Percentiles rank a stretch among this genome's conserved stretches.
phyloP scores from a whole-genome alignment of 2,888 invertebrate genomes.

The Scaptomyza tumidula region DNA sequence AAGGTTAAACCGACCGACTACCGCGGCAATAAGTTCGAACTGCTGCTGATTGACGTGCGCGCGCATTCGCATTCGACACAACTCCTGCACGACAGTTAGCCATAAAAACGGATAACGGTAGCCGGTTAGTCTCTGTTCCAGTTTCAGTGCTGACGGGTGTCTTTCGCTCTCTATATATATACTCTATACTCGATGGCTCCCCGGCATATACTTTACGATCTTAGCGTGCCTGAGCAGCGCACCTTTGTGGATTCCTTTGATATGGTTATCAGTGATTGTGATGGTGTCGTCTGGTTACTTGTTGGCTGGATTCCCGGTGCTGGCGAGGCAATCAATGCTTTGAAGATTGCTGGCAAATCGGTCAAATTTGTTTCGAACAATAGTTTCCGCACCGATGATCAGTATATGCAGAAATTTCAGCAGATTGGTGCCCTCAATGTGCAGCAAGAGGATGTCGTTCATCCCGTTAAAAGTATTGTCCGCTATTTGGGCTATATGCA shows the following conservation, averaged over 20 bases:
- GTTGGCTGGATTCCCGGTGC: slow-evolving; percentile 82
- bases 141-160: slow-evolving; percentile 16
- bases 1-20: slow-evolving; percentile 61
- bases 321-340: slow-evolving; percentile 79
- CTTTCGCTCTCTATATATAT: background rate
- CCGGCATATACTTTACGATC: slow-evolving; percentile 70
- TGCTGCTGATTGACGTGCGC: slow-evolving; percentile 55
- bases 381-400: slow-evolving; percentile 77
- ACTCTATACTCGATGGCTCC: slow-evolving; percentile 38
- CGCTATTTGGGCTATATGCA: slow-evolving; percentile 84
- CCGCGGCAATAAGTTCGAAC: slow-evolving; percentile 32
- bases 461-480: slow-evolving; percentile 84
- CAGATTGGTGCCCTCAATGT: slow-evolving; percentile 64
- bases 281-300: slow-evolving; percentile 86
- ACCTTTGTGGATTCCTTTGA: slow-evolving; percentile 85
- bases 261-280: slow-evolving; percentile 86
- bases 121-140: slow-evolving; percentile 20
- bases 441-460: slow-evolving; percentile 82
- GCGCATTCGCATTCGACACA: slow-evolving; percentile 55
- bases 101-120: slow-evolving; percentile 13
- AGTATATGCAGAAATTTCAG: slow-evolving; percentile 76
- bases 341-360: slow-evolving; percentile 84
- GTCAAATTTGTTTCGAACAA: slow-evolving; percentile 84
- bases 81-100: slow-evolving; percentile 4
- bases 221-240: slow-evolving; percentile 74